phyloP scores from a whole-genome alignment of 2,113 vertebrate species.

The Uria lomvia region DNA sequence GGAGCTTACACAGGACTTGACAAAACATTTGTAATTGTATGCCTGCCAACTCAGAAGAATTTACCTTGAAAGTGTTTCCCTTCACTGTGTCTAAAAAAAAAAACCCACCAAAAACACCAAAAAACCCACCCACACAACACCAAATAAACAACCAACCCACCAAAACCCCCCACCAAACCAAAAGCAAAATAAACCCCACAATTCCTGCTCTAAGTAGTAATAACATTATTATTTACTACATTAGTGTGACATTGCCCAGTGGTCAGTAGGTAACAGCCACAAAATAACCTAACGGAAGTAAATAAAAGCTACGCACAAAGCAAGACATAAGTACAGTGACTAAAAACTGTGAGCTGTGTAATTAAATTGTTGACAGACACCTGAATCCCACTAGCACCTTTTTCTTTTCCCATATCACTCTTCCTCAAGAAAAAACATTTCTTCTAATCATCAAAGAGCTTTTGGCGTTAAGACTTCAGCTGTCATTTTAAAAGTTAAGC shows the following conservation, averaged over 20 bases:
- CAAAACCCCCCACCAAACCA: neutral
- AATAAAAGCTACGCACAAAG: neutral
- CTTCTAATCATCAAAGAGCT: conserved; percentile 1
- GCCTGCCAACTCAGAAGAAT: neutral
- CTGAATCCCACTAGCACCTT: neutral
- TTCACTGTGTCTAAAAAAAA: neutral
- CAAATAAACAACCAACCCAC: neutral
- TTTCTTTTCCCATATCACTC: conserved; percentile 35
- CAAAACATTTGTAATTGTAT: neutral
- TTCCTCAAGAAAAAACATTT: neutral
- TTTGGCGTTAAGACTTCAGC: neutral
- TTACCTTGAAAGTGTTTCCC: neutral
- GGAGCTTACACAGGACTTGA: neutral
- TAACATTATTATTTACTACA: neutral
- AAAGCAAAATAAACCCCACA: neutral
- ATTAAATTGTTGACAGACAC: neutral
- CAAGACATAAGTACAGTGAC: neutral
- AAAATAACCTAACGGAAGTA: neutral
- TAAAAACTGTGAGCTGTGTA: neutral
- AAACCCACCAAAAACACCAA: neutral
- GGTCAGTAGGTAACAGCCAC: neutral
- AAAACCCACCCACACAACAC: fast-evolving
- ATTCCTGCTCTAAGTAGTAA: fast-evolving
- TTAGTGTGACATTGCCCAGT: neutral
- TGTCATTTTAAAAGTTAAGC: neutral